A percentile compares a stretch with the other conserved stretches of the same genome.
phyloP scores from a whole-genome alignment of 1,140 invertebrate species.

The Pinna nobilis region DNA sequence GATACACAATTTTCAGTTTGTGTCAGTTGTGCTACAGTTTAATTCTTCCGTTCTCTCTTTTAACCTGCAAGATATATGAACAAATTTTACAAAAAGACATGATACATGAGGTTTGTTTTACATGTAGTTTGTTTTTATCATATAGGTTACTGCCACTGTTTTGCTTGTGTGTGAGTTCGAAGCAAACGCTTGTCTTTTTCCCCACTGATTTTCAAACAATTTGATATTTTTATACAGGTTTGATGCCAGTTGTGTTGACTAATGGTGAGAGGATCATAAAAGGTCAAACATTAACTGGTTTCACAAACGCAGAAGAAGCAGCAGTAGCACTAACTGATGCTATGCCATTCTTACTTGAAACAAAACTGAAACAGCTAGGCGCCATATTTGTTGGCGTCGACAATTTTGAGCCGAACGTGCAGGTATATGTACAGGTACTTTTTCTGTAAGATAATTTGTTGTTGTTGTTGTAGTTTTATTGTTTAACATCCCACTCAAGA shows the following conservation, averaged over 20 bases:
- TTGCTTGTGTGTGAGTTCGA: neutral
- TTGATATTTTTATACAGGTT: conserved; percentile 30
- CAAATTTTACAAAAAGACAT: no score
- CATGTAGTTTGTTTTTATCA: no score
- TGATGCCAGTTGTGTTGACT: conserved; percentile 51
- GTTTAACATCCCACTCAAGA: no score
- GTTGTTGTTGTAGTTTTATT: no score
- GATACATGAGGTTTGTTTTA: no score
- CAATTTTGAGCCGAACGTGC: conserved; percentile 44
- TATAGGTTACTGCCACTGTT: no score
- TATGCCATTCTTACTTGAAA: conserved; percentile 64
- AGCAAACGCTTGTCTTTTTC: neutral
- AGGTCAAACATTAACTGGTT: conserved; percentile 55
- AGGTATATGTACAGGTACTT: conserved; percentile 30
- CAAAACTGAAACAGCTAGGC: conserved; percentile 52
- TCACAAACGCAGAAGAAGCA: conserved; percentile 60
- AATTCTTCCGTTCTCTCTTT: no score
- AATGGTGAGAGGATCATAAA: conserved; percentile 54
- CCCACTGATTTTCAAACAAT: neutral
- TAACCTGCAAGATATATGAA: no score
- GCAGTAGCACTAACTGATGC: conserved; percentile 41
- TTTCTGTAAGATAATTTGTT: neutral
- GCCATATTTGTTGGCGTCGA: conserved; percentile 47
- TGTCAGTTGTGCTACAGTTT: no score
- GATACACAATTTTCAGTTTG: no score